Percentiles rank a stretch among this genome's conserved stretches.
Conservation (phyloP, 2,797 vertebrate genomes). For the Pangasius krempfi region DNA sequence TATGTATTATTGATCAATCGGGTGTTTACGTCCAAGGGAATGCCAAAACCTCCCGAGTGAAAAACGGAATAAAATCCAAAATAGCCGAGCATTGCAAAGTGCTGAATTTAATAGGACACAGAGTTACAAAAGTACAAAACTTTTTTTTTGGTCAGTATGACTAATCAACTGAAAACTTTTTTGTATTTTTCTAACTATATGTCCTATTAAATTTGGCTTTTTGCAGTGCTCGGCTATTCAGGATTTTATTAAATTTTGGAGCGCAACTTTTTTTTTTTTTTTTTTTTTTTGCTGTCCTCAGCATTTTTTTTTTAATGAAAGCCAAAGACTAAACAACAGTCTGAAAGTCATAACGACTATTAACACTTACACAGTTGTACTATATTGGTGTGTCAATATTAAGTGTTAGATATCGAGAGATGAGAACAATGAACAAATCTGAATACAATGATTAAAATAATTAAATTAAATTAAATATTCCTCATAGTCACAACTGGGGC, state of each 20-base stretch:
- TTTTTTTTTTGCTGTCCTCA: background rate
- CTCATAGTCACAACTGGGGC: too few relatives aligned
- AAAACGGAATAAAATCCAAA: background rate
- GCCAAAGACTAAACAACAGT: background rate
- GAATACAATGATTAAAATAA: background rate
- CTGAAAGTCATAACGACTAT: background rate
- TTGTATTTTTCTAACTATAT: background rate
- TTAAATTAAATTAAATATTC: background rate
- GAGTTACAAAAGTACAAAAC: background rate
- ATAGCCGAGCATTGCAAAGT: background rate
- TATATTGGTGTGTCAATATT: background rate
- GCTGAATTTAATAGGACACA: background rate
- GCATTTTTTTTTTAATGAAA: background rate
- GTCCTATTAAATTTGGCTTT: background rate
- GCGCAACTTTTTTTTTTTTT: background rate
- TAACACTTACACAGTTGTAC: background rate
- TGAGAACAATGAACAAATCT: background rate
- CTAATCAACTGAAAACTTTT: background rate
- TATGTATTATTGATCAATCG: background rate
- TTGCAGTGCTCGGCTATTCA: background rate
- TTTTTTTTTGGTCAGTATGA: background rate
- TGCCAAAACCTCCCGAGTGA: background rate
- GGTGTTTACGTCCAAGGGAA: background rate
- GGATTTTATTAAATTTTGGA: slow-evolving; percentile 1
- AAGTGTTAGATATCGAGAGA: background rate